Evolutionary conservation across 2,888 invertebrate genomes (phyloP).

Genomic region (Lutraria lutraria): DNA sequence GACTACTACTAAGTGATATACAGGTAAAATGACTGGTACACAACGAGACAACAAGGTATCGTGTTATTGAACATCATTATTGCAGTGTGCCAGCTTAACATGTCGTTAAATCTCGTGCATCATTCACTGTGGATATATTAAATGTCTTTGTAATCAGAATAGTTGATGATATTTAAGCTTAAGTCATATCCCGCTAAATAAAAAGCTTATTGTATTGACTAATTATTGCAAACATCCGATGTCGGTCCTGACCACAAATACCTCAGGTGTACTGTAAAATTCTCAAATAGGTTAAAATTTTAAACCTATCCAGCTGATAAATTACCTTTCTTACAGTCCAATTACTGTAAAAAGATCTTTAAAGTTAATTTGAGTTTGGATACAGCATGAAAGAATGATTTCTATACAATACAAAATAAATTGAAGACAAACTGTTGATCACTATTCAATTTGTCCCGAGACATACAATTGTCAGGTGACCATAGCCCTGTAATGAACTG

Average conservation of each 20-base stretch:
- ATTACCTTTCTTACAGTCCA: neutral
- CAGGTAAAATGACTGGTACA: conserved; percentile 7
- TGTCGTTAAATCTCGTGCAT: neutral
- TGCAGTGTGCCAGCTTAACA: neutral
- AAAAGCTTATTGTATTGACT: neutral
- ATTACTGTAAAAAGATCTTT: conserved; percentile 8
- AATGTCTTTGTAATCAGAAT: conserved; percentile 1
- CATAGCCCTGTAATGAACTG: neutral
- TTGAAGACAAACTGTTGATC: conserved; percentile 18
- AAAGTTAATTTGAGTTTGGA: neutral
- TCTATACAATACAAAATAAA: neutral
- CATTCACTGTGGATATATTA: neutral
- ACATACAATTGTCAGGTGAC: neutral
- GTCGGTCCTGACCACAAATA: neutral
- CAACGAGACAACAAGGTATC: neutral
- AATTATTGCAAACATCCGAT: neutral
- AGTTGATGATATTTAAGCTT: neutral
- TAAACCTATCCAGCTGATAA: neutral
- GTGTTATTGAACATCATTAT: conserved; percentile 18
- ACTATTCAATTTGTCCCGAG: neutral
- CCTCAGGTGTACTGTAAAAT: neutral
- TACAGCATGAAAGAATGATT: neutral
- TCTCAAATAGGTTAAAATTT: neutral
- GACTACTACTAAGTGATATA: neutral
- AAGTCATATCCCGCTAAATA: conserved; percentile 1